Conservation (phyloP, 2,797 vertebrate genomes). For the Eulemur mongoz region DNA sequence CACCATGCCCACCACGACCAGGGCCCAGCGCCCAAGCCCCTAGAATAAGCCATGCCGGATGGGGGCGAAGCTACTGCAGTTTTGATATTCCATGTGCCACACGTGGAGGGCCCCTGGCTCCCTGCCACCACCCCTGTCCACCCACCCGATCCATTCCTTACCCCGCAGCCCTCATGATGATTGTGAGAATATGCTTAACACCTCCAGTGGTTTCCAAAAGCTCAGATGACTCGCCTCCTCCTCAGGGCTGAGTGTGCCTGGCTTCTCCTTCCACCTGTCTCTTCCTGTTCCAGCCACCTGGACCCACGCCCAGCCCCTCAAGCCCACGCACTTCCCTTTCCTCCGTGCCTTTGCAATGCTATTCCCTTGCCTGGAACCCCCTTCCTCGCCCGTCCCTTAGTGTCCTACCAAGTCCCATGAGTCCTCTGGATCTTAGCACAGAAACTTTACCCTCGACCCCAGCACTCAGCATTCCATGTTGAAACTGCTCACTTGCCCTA, state of each 20-base stretch:
- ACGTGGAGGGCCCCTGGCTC: accelerated
- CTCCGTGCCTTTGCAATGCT: accelerated
- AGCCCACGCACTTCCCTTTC: neutral
- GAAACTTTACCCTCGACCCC: too few species aligned
- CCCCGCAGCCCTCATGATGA: accelerated
- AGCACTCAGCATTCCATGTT: accelerated
- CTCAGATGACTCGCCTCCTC: neutral
- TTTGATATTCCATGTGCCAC: accelerated
- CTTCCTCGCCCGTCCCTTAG: accelerated
- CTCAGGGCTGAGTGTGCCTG: accelerated
- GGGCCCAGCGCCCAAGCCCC: neutral
- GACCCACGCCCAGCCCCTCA: neutral
- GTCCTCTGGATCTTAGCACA: neutral
- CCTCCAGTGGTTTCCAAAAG: neutral
- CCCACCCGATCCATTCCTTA: neutral
- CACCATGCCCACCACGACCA: accelerated
- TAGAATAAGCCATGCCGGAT: accelerated
- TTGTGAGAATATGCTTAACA: neutral
- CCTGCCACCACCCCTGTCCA: neutral
- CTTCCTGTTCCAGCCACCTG: accelerated
- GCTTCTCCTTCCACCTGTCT: accelerated
- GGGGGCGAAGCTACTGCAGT: accelerated
- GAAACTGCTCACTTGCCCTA: neutral
- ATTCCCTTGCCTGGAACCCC: neutral
- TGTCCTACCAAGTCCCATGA: neutral